phyloP scores from a whole-genome alignment of 2,888 invertebrate species.

The Drosophila meridiana region DNA sequence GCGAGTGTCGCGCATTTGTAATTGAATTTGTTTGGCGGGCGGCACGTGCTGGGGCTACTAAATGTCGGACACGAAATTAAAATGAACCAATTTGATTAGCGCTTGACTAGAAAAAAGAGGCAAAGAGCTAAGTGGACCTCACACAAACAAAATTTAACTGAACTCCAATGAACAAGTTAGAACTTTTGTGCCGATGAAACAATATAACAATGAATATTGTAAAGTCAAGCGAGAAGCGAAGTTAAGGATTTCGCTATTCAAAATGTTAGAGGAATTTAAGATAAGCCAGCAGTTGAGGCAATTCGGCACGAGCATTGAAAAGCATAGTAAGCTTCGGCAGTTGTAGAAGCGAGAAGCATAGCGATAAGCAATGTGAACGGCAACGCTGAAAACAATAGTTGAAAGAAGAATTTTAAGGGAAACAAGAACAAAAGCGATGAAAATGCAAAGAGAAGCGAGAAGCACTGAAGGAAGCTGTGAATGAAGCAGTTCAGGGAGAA shows the following conservation, averaged over 20 bases:
- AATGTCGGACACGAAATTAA: conserved; percentile 56
- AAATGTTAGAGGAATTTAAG: neutral
- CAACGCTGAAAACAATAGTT: no score
- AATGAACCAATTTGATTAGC: conserved; percentile 63
- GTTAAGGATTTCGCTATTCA: neutral
- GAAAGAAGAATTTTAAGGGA: accelerated
- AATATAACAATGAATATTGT: neutral
- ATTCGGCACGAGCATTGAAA: neutral
- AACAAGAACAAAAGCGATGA: neutral
- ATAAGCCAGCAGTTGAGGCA: neutral
- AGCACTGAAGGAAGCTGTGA: neutral
- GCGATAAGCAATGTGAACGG: neutral
- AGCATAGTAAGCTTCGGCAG: neutral
- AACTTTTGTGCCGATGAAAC: neutral
- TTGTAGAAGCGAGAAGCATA: neutral
- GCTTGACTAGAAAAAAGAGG: conserved; percentile 10
- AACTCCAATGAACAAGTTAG: neutral
- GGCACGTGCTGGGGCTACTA: conserved; percentile 43
- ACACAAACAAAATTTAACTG: conserved; percentile 1
- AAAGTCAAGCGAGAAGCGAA: neutral
- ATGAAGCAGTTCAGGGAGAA: neutral
- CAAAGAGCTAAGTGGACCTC: neutral
- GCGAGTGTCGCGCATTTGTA: conserved; percentile 44
- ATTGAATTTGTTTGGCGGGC: conserved; percentile 44
- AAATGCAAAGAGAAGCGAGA: no score